Base-by-base conservation (phyloP, 2,888 invertebrate genomes). In the Caenorhabditis zanzibari region DNA sequence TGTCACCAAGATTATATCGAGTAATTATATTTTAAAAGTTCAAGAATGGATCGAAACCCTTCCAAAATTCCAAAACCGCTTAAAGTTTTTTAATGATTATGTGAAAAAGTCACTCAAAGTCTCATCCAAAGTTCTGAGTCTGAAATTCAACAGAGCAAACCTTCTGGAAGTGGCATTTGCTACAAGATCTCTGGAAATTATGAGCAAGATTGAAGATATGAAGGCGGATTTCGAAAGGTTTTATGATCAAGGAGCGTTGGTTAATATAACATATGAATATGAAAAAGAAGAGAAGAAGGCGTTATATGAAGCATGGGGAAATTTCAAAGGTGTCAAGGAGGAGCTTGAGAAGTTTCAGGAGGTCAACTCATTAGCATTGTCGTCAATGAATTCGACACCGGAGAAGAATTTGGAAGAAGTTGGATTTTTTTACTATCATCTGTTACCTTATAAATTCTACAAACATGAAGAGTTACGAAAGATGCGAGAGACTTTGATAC, bases 91-190 rank as follows among this genome's bases (percentile, higher is more conserved):
- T n/a, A n/a, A n/a, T n/a, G n/a, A n/a, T n/a, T n/a, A n/a, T n/a
- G n/a, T n/a, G n/a, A n/a, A n/a, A n/a, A n/a, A n/a, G n/a, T n/a
- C n/a, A n/a, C n/a, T n/a, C n/a, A n/a, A n/a, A n/a, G n/a, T n/a
- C n/a, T n/a, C n/a, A n/a, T n/a, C n/a, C n/a, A n/a, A 32, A 32
- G 32, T 32, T 32, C 4, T 7, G 32, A 32, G 7, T 32, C 32
- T 32, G 5, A 4, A 32, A 32, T 7, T 7, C 19, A 49, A 49
- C 3, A n/a, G 19, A 49, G 3, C 3, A 9, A 49, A 19, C 19
- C 49, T 49, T 49, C 22, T 49, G 49, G 49, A 49, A 22, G n/a
- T 49, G 3, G 49, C 49, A 6, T 49, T 49, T 49, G 49, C 49
- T 3, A 49, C 49, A 1, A n/a, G 49, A n/a, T 49, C 49, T 49